These are phyloP conservation scores for Xanthorhoe spadicearia DNA, from an alignment of 2,888 invertebrate genomes.

Conservation along the genomic window DNA sequence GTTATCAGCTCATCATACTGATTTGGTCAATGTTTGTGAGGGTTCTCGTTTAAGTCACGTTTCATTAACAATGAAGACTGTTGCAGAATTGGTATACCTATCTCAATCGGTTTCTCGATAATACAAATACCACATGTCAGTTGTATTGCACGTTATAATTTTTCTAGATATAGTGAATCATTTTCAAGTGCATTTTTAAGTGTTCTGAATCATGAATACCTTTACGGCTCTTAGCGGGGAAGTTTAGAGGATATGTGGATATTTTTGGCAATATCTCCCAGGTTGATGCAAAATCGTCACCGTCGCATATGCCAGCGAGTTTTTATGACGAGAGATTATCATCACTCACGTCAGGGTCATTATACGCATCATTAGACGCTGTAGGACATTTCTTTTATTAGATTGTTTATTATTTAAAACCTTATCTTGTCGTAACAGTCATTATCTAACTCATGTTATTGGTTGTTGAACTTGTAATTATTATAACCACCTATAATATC, in stretches of 20 bases:
- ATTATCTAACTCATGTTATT: conserved; percentile 23
- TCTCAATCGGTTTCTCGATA: conserved; percentile 6
- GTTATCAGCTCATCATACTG: conserved; percentile 20
- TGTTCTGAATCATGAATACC: conserved; percentile 55
- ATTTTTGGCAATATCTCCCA: conserved; percentile 76
- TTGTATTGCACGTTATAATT: conserved; percentile 28
- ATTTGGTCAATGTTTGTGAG: conserved; percentile 14
- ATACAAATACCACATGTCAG: conserved; percentile 18
- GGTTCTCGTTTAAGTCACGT: conserved; percentile 10
- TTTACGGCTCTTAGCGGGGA: conserved; percentile 42
- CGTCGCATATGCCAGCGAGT: conserved; percentile 47
- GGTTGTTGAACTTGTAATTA: conserved; percentile 27
- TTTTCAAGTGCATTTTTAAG: conserved; percentile 44
- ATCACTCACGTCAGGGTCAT: conserved; percentile 35
- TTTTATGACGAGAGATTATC: conserved; percentile 39
- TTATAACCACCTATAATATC: conserved; percentile 19
- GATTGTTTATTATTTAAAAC: conserved; percentile 17
- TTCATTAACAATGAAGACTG: conserved; percentile 18
- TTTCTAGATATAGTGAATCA: conserved; percentile 45
- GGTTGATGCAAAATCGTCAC: conserved; percentile 58
- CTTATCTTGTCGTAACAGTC: conserved; percentile 21
- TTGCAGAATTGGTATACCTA: conserved; percentile 4
- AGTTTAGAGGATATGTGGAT: conserved; percentile 47
- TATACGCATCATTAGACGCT: conserved; percentile 23
- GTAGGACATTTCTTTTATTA: conserved; percentile 30